Evolutionary conservation across 2,888 invertebrate genomes (phyloP), one percentile per base, ranked within the genome.

Genomic region (Erpobdella octoculata): DNA sequence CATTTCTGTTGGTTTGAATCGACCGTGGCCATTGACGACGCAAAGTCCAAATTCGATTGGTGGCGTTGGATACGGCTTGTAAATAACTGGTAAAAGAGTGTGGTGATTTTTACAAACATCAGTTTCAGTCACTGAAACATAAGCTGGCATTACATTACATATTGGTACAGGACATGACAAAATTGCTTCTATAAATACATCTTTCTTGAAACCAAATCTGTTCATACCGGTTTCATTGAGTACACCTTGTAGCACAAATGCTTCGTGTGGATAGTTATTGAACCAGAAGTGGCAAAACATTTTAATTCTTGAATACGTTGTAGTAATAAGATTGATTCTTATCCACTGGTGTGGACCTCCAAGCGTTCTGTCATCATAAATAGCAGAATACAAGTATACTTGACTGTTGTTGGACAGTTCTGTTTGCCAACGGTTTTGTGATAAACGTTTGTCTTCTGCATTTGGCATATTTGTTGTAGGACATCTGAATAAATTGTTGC

Each of bases 281-380:
- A 73, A 76, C 76, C 76, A 76, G 12, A 76, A 37, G 37, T 75
- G 74, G 62, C 76, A 76, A 65, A 59, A 73, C 12, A 73, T 12
- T 21, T 35, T 33, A 36, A 36, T 18, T 25, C 38, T 38, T 9
- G n/a, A 18, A 3, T 25, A 31, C 36, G 35, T 18, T 15, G 59
- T 59, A 38, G 73, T 62, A 28, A 75, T 70, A 6, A 35, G 70
- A 0, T 70, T 33, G 2, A 75, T 53, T 4, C 75, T 53, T 1
- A 53, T 28, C 8, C 5, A 9, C 4, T 8, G 21, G 28, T 12
- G 4, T 5, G 31, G n/a, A 5, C 62, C 62, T 31, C 31, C 62
- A n/a, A 62, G 31, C n/a, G 25, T 8, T 35, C 62, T 31, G 62
- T 62, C 62, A 18, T 62, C 62, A 12, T 28, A 28, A 35, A 62